These are phyloP conservation scores for Rhynchopsitta pachyrhyncha DNA, from an alignment of 2,113 vertebrate species.

Conservation along the genomic window DNA sequence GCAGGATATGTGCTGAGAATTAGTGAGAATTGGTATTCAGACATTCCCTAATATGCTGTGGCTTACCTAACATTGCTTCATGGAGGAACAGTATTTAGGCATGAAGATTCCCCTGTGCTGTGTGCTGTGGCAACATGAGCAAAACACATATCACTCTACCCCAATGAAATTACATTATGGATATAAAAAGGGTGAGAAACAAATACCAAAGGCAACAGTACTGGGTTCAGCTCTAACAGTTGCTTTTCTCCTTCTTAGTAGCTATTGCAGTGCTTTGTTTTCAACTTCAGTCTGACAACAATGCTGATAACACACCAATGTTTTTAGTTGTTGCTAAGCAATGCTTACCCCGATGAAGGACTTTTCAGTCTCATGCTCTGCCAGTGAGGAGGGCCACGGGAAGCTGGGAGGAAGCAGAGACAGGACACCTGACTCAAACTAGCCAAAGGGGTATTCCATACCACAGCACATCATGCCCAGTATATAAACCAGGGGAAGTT, in stretches of 20 bases:
- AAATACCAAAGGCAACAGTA: not conserved
- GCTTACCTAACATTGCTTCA: not conserved
- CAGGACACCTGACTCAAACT: not conserved
- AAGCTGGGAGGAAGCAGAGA: not conserved
- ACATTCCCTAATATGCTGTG: not conserved
- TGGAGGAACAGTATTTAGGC: not conserved
- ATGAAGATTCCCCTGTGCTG: not conserved
- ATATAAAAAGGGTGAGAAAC: not conserved
- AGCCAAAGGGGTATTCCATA: not conserved
- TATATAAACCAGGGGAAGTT: not conserved
- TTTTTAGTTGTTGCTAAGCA: not conserved
- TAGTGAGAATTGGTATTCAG: not conserved
- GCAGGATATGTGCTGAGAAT: not conserved
- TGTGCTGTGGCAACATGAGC: rapidly evolving
- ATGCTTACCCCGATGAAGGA: not conserved
- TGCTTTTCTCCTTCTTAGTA: not conserved
- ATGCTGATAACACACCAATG: not conserved
- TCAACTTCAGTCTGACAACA: not conserved
- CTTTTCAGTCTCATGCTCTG: not conserved
- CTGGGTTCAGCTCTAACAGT: not conserved
- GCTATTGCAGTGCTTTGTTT: not conserved
- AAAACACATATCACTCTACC: not conserved
- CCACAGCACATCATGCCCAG: not conserved
- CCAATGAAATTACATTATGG: not conserved
- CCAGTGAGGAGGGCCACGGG: not conserved